Base-by-base conservation (phyloP, 2,888 invertebrate genomes). In the Malacosoma neustria region DNA sequence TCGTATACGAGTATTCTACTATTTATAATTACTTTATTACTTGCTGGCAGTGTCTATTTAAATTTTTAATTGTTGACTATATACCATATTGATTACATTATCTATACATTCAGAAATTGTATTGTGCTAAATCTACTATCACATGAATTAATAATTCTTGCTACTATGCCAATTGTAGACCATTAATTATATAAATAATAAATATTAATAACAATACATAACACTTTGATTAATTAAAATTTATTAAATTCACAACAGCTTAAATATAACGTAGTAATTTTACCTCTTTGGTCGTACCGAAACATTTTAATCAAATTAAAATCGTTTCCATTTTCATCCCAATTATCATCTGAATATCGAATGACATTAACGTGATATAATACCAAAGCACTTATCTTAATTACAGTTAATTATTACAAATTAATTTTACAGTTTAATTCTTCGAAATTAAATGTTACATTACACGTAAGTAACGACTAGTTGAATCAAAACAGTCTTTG, bases 141-240 rank as follows among this genome's bases (percentile, higher is more conserved):
- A 84, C 82, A 84, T 80, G 73, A 65, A 81, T 76, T 72, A 71
- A 80, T 80, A 80, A 76, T 73, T 75, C 59, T 69, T 73, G 65
- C 74, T 69, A 68, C 59, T 58, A 61, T 62, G 55, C 60, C 53
- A 58, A 54, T 57, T 59, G 61, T 57, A 67, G 51, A 63, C 52
- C 42, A 54, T 56, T 61, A 42, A 49, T 52, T 60, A 22, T 22
- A 22, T 60, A n/a, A n/a, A n/a, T n/a, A n/a, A n/a, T n/a, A n/a
- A n/a, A n/a, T n/a, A n/a, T n/a, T n/a, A n/a, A n/a, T n/a, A 66
- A 67, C 61, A 61, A 53, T 70, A 62, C 57, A 61, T 61, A 66
- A 68, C 59, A 65, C 46, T 57, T 50, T 53, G 61, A 54, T 49
- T 51, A 52, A 44, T 54, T 57, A 63, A 54, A 51, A 42, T 54